Percentiles rank a stretch among this genome's conserved stretches.
phyloP scores from a whole-genome alignment of 2,797 vertebrate genomes.

The Adrianichthys oophorus region DNA sequence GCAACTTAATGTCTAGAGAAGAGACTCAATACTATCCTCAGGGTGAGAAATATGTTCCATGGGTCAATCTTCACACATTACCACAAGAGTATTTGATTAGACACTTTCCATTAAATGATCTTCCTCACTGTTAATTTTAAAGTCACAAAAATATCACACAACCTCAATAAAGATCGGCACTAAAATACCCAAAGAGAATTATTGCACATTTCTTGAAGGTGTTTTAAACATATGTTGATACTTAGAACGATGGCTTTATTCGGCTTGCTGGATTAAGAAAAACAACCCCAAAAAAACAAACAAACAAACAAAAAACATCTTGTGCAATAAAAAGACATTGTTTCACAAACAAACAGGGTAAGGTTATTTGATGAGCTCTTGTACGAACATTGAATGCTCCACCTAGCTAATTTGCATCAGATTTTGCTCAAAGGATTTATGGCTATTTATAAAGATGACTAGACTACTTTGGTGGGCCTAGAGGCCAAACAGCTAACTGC shows the following conservation, averaged over 20 bases:
- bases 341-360: slow-evolving; percentile 60
- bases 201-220: slow-evolving; percentile 20
- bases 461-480: slow-evolving; percentile 37
- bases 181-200: slow-evolving; percentile 3
- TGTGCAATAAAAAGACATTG: slow-evolving; percentile 47
- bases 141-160: slow-evolving; percentile 2
- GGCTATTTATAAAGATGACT: slow-evolving; percentile 59
- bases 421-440: slow-evolving; percentile 51
- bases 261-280: slow-evolving; percentile 18
- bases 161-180: slow-evolving; percentile 5
- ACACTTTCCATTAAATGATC: slow-evolving; percentile 23
- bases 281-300: too few relatives aligned
- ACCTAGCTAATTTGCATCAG: slow-evolving; percentile 63
- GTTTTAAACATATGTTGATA: slow-evolving; percentile 27
- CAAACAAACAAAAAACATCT: slow-evolving; percentile 33
- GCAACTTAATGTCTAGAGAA: slow-evolving; percentile 39
- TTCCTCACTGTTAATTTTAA: slow-evolving; percentile 39
- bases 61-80: slow-evolving; percentile 47
- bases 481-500: slow-evolving; percentile 21
- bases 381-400: slow-evolving; percentile 50
- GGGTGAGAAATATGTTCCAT: slow-evolving; percentile 31
- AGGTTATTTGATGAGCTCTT: slow-evolving; percentile 65
- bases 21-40: slow-evolving; percentile 19
- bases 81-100: slow-evolving; percentile 37
- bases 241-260: slow-evolving; percentile 39